phyloP scores from a whole-genome alignment of 2,113 vertebrate species.

The Forbesichthys papilliferus region DNA sequence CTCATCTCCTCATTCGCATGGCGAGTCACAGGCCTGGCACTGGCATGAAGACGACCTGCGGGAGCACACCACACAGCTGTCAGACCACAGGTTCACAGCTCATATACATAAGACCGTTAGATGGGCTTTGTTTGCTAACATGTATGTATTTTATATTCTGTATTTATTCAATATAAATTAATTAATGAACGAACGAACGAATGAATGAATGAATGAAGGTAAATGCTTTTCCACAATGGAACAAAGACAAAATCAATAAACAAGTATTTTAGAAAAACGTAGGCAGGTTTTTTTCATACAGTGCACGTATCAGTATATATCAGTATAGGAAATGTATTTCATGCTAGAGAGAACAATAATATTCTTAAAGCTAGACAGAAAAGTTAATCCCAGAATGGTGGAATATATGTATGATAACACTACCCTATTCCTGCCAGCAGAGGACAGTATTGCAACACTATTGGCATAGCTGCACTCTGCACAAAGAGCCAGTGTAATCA shows the following conservation, averaged over 20 bases:
- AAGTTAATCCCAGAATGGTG: neutral
- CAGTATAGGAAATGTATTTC: no score
- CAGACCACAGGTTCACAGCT: conserved; percentile 7
- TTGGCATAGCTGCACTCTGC: neutral
- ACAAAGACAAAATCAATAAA: no score
- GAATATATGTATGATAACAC: neutral
- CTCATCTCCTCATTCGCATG: conserved; percentile 72
- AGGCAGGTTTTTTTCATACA: no score
- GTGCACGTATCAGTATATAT: no score
- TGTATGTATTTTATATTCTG: neutral
- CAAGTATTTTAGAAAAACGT: no score
- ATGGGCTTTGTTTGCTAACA: neutral
- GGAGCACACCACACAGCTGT: conserved; percentile 38
- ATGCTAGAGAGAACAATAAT: no score
- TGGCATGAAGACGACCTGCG: conserved; percentile 60
- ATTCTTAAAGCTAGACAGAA: neutral
- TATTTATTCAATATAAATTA: no score
- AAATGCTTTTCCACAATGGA: no score
- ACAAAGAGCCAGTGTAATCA: conserved; percentile 41
- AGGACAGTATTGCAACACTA: conserved; percentile 68
- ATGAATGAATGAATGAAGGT: no score
- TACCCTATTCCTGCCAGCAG: conserved; percentile 60
- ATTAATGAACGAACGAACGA: no score
- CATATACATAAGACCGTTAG: neutral
- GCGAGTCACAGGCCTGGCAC: conserved; percentile 54